Evolutionary conservation across 2,797 vertebrate species (phyloP).

Genomic region (Antrozous pallidus): DNA sequence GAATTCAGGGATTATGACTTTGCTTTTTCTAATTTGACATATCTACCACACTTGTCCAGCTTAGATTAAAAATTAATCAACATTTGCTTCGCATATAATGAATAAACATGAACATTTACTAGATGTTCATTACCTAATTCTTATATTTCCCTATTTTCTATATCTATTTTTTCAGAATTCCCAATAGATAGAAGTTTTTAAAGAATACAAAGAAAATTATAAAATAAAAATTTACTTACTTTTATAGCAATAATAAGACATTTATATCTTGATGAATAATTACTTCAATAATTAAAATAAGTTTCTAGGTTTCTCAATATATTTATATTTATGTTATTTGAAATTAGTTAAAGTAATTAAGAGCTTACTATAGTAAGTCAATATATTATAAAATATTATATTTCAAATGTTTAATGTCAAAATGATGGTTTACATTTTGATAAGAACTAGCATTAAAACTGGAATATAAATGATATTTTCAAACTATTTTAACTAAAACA

Average conservation of each 20-base stretch:
- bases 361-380: neutral
- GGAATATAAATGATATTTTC: neutral
- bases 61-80: neutral
- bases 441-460: neutral
- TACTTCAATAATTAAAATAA: conserved; percentile 7
- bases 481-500: neutral
- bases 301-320: neutral
- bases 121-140: neutral
- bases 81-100: neutral
- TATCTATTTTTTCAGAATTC: neutral
- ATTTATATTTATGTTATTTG: neutral
- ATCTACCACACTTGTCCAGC: neutral
- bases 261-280: neutral
- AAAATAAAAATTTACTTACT: neutral
- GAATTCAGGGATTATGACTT: neutral
- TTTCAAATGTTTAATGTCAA: neutral
- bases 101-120: neutral
- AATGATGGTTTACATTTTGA: neutral
- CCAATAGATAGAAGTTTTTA: neutral
- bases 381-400: neutral
- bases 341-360: neutral
- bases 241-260: neutral
- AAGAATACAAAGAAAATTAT: neutral
- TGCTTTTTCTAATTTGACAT: neutral
- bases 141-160: neutral